These are phyloP conservation scores for Mastomys coucha DNA, from an alignment of 2,113 vertebrate species.

Conservation along the genomic window DNA sequence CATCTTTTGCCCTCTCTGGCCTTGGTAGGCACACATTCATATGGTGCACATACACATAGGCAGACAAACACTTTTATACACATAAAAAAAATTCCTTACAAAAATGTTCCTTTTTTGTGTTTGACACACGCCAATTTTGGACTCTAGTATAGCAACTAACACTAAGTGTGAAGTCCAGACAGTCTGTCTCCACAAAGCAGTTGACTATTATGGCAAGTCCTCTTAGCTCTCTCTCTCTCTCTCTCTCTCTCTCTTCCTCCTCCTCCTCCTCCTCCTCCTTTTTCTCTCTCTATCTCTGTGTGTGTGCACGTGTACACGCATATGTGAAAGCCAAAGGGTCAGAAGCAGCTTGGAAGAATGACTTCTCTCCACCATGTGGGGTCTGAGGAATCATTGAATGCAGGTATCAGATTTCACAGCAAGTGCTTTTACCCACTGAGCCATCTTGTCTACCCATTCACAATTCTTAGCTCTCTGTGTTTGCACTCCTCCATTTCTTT, in stretches of 20 bases:
- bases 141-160: not conserved
- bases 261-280: accelerated
- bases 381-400: not conserved
- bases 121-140: not conserved
- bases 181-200: not conserved
- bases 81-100: not conserved
- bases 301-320: not conserved
- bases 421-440: not conserved
- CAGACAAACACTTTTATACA: not conserved
- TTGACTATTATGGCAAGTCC: not conserved
- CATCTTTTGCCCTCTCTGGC: not conserved
- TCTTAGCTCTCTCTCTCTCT: not conserved
- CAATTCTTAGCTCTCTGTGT: not conserved
- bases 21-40: not conserved
- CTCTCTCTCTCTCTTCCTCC: too few species aligned
- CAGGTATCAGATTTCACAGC: not conserved
- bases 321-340: not conserved
- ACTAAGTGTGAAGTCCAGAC: not conserved
- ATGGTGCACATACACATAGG: not conserved
- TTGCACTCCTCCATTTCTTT: not conserved
- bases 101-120: not conserved
- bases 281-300: not conserved
- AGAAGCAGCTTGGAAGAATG: not conserved
- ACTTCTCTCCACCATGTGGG: not conserved
- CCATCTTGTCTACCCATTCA: not conserved